Percentiles rank a stretch among this genome's conserved stretches.
Evolutionary conservation across 2,888 invertebrate species (phyloP).

Genomic region (Tenthredo notha): DNA sequence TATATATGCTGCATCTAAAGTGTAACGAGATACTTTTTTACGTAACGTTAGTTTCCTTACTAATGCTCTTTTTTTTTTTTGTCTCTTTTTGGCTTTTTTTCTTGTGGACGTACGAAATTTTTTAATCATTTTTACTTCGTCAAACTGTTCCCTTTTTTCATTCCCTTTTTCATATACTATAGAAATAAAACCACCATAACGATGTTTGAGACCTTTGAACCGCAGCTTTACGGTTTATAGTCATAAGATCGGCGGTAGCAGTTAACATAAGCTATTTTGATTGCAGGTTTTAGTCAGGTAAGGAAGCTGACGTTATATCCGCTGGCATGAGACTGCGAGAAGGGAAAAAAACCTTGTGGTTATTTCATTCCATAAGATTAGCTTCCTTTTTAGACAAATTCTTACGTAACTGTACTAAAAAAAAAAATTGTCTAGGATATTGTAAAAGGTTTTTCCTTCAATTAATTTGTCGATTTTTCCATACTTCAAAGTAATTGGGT

Average conservation of each 20-base stretch:
- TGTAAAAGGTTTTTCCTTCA: neutral
- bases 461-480: neutral
- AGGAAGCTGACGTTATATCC: conserved; percentile 28
- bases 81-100: neutral
- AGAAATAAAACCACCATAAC: neutral
- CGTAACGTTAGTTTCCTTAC: neutral
- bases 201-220: neutral
- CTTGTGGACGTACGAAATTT: neutral
- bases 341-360: neutral
- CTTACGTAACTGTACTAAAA: neutral
- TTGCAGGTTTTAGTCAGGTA: conserved; percentile 52
- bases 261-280: conserved; percentile 59
- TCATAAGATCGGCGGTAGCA: conserved; percentile 35
- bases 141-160: neutral
- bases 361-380: neutral
- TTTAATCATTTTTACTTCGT: neutral
- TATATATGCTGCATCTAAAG: neutral
- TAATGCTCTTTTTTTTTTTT: neutral
- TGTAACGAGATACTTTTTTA: conserved; percentile 21
- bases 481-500: too few species aligned
- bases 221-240: neutral
- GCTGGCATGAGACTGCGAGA: neutral
- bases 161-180: neutral
- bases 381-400: neutral
- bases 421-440: neutral